Percentiles rank a stretch among this genome's conserved stretches.
Conservation (phyloP, 2,797 vertebrate species). For the Sphaeramia orbicularis region DNA sequence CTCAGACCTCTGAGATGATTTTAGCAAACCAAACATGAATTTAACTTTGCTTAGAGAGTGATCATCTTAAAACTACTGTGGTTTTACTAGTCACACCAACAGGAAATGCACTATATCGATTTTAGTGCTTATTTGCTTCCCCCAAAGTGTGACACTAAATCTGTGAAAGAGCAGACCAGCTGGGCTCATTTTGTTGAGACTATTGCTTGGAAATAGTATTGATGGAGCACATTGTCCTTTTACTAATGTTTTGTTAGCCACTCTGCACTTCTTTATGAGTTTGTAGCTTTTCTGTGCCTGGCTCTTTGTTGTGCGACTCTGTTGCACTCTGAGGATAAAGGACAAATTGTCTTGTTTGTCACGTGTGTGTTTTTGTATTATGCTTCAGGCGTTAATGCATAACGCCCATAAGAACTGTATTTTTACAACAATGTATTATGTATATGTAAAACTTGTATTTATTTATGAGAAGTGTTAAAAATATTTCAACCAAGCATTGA, state of each 20-base stretch:
- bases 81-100: slow-evolving; percentile 16
- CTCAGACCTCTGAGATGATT: slow-evolving; percentile 1
- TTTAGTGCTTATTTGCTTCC: neutral
- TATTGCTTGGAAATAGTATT: slow-evolving; percentile 1
- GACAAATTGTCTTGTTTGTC: slow-evolving; percentile 33
- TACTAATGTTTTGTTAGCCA: slow-evolving; percentile 22
- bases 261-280: slow-evolving; percentile 44
- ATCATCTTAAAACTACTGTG: slow-evolving; percentile 2
- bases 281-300: slow-evolving; percentile 25
- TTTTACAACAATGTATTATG: slow-evolving; percentile 44
- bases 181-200: slow-evolving; percentile 11
- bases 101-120: slow-evolving; percentile 1
- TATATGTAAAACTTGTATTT: slow-evolving; percentile 63
- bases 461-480: slow-evolving; percentile 47
- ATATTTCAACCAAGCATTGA: slow-evolving; percentile 8
- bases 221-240: slow-evolving; percentile 30
- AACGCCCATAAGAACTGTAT: slow-evolving; percentile 42
- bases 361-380: slow-evolving; percentile 42
- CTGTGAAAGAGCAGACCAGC: slow-evolving; percentile 21
- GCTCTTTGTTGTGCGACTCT: slow-evolving; percentile 17
- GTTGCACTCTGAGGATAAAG: slow-evolving; percentile 27
- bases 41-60: neutral
- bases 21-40: neutral
- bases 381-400: slow-evolving; percentile 21
- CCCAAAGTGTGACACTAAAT: slow-evolving; percentile 16